A percentile compares a stretch with the other conserved stretches of the same genome.
Conservation (phyloP, 2,797 vertebrate species). For the Melanotaenia nigrans region DNA sequence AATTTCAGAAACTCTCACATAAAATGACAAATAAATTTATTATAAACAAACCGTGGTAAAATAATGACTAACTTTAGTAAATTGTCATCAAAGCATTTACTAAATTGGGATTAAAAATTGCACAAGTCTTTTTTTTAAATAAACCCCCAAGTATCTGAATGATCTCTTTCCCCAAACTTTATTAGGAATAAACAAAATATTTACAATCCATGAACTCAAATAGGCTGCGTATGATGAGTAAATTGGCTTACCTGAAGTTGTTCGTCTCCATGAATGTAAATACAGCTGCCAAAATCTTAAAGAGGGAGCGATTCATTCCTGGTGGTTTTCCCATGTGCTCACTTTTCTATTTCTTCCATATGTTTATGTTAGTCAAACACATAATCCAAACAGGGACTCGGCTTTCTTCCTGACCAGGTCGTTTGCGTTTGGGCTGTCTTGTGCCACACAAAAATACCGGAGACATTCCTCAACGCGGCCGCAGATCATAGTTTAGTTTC, state of each 20-base stretch:
- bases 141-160: background rate
- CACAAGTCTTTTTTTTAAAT: background rate
- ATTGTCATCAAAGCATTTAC: background rate
- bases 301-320: constrained; percentile 94
- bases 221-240: background rate
- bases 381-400: constrained; percentile 71
- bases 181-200: background rate
- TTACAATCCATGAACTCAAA: background rate
- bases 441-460: constrained; percentile 62
- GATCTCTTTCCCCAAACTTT: constrained; percentile 11
- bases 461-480: constrained; percentile 75
- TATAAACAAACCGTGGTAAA: constrained; percentile 9
- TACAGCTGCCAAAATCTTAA: constrained; percentile 93
- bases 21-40: constrained; percentile 1
- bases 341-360: constrained; percentile 80
- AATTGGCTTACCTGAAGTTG: constrained; percentile 92
- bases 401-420: constrained; percentile 65
- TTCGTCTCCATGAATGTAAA: constrained; percentile 91
- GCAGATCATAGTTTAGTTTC: constrained; percentile 77
- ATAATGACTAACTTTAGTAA: constrained; percentile 25
- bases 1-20: background rate
- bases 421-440: constrained; percentile 62
- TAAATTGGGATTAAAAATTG: background rate
- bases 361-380: constrained; percentile 77
- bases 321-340: constrained; percentile 86